Evolutionary conservation across 2,113 vertebrate species (phyloP).

Genomic region (Sapayoa aenigma): DNA sequence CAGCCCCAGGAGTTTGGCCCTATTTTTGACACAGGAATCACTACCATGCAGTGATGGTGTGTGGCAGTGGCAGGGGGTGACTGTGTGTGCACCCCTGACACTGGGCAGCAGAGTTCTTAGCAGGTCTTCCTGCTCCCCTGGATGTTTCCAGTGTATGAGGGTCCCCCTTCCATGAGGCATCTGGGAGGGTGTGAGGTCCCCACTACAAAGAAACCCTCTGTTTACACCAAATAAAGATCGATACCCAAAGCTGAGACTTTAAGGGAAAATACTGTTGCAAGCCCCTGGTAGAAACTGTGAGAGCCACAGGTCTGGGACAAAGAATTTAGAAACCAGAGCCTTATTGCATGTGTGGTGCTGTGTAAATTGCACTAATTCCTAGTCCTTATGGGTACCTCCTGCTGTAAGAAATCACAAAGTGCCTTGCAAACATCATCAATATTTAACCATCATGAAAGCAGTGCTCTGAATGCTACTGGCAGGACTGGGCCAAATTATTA

Average conservation of each 20-base stretch:
- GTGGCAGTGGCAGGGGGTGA: rapidly evolving
- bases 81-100: not conserved
- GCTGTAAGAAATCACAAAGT: not conserved
- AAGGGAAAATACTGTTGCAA: not conserved
- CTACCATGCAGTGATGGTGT: not conserved
- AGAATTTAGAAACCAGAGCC: not conserved
- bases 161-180: not conserved
- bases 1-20: not conserved
- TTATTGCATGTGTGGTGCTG: not conserved
- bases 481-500: not conserved
- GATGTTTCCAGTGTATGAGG: not conserved
- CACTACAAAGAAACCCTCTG: not conserved
- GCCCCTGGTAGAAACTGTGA: not conserved
- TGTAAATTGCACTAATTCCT: not conserved
- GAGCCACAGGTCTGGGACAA: not conserved
- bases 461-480: not conserved
- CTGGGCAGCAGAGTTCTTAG: not conserved
- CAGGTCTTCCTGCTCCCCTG: not conserved
- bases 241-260: not conserved
- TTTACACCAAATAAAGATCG: not conserved
- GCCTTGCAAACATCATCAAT: constrained; percentile 41
- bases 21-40: not conserved
- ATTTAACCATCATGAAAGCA: not conserved
- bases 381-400: not conserved
- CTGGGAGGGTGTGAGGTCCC: not conserved